phyloP scores from a whole-genome alignment of 2,113 vertebrate genomes.

The Tupaia chinensis region DNA sequence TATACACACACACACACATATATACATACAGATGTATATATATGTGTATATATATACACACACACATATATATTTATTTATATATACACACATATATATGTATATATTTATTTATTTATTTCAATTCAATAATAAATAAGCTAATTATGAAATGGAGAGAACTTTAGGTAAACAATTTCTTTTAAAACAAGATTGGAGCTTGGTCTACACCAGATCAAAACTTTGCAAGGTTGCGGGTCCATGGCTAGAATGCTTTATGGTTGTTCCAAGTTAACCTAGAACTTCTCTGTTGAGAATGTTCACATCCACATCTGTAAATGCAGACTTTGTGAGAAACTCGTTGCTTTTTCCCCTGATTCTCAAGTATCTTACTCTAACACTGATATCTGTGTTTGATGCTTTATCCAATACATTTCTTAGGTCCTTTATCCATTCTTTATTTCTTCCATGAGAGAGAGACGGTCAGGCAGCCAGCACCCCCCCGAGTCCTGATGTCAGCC shows the following conservation, averaged over 20 bases:
- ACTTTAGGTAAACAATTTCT: neutral
- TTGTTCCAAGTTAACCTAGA: neutral
- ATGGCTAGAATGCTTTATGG: neutral
- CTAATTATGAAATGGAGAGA: neutral
- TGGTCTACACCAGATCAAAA: neutral
- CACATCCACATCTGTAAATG: neutral
- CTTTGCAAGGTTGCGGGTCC: neutral
- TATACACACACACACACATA: no score
- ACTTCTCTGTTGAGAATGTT: neutral
- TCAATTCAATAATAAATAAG: slow-evolving; percentile 19
- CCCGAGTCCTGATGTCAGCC: no score
- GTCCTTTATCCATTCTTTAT: neutral
- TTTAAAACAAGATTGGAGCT: neutral
- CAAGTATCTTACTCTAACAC: neutral
- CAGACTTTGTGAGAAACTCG: neutral
- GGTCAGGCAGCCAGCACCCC: no score
- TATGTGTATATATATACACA: no score
- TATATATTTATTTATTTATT: neutral
- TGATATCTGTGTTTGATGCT: neutral
- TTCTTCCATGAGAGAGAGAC: no score
- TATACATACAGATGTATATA: no score
- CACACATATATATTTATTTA: no score
- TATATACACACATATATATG: no score
- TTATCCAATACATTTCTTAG: neutral
- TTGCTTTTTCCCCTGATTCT: neutral